Evolutionary conservation across 2,797 vertebrate species (phyloP).

Genomic region (Pampus argenteus): DNA sequence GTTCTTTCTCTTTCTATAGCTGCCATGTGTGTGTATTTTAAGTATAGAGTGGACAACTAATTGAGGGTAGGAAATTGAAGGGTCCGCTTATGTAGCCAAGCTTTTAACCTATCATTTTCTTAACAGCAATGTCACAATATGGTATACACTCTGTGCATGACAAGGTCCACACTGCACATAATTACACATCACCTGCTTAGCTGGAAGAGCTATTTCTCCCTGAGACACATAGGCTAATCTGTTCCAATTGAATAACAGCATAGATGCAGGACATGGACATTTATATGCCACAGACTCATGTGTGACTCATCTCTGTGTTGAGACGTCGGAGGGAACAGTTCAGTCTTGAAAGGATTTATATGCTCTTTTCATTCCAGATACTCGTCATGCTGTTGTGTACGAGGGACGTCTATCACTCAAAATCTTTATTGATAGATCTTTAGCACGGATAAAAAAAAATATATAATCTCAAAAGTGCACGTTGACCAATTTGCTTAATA

Average conservation of each 20-base stretch:
- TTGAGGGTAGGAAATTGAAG: conserved; percentile 11
- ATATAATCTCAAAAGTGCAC: not conserved
- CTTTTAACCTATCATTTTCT: conserved; percentile 47
- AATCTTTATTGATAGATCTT: too few species aligned
- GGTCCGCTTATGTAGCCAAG: conserved; percentile 23
- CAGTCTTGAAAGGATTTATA: conserved; percentile 3
- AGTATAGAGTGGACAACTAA: conserved; percentile 8
- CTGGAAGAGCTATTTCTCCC: not conserved
- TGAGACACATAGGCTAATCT: conserved; percentile 36
- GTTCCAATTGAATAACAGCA: conserved; percentile 33
- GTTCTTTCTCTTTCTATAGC: conserved; percentile 9
- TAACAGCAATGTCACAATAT: conserved; percentile 35
- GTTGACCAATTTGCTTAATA: not conserved
- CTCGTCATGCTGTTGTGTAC: not conserved
- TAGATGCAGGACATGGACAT: conserved; percentile 14
- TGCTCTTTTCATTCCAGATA: conserved; percentile 3
- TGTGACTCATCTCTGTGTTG: conserved; percentile 46
- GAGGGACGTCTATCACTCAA: not conserved
- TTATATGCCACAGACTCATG: conserved; percentile 27
- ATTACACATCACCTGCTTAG: conserved; percentile 49
- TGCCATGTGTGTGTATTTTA: not conserved
- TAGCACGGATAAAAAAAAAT: not conserved
- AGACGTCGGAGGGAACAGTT: conserved; percentile 12
- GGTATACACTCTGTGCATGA: conserved; percentile 8
- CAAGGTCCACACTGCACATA: conserved; percentile 21